Evolutionary conservation across 2,888 invertebrate genomes (phyloP).

Genomic region (Folsomia candida): DNA sequence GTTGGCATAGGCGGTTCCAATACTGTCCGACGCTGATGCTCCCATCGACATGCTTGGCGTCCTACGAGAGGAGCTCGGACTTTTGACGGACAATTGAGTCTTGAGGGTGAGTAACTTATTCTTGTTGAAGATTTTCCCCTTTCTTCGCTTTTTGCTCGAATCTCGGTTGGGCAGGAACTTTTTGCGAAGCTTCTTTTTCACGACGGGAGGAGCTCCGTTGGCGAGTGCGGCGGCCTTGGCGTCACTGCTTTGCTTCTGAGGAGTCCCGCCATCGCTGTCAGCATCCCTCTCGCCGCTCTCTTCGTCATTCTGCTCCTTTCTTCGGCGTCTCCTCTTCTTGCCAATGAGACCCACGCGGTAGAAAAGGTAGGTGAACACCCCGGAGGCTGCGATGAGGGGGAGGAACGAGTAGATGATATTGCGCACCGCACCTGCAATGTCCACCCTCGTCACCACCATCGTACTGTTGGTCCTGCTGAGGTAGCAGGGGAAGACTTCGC

Average conservation of each 20-base stretch:
- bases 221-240: not conserved
- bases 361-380: slow-evolving; percentile 50
- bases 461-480: slow-evolving; percentile 43
- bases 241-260: slow-evolving; percentile 22
- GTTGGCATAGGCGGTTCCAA: slow-evolving; percentile 14
- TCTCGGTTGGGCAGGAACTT: slow-evolving; percentile 49
- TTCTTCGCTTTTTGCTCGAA: slow-evolving; percentile 46
- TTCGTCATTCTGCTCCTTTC: slow-evolving; percentile 34
- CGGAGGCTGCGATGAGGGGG: slow-evolving; percentile 47
- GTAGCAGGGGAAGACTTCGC: slow-evolving; percentile 43
- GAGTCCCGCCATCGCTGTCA: slow-evolving; percentile 28
- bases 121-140: slow-evolving; percentile 48
- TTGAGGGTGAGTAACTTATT: slow-evolving; percentile 44
- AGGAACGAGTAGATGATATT: slow-evolving; percentile 50
- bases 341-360: slow-evolving; percentile 50
- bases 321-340: slow-evolving; percentile 21
- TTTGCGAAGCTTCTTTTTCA: slow-evolving; percentile 47
- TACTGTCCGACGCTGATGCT: slow-evolving; percentile 32
- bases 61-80: slow-evolving; percentile 44
- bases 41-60: slow-evolving; percentile 46
- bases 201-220: slow-evolving; percentile 45
- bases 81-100: slow-evolving; percentile 40
- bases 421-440: slow-evolving; percentile 47
- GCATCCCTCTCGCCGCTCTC: slow-evolving; percentile 23
- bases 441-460: slow-evolving; percentile 46